Percentiles rank a stretch among this genome's conserved stretches.
Conservation (phyloP, 2,888 invertebrate species). For the Rotaria socialis region DNA sequence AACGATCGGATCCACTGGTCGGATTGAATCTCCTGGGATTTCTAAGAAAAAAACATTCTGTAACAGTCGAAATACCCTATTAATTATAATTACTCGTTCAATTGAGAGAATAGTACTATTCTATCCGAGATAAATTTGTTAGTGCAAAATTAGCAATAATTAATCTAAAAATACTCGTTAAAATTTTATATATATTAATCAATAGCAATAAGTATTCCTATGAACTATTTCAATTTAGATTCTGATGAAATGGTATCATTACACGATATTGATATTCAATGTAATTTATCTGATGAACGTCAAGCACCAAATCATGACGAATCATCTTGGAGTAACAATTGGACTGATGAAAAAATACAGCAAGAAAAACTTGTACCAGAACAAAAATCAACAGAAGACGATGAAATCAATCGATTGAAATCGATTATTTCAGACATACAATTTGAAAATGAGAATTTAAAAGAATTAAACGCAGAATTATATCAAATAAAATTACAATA, state of each 20-base stretch:
- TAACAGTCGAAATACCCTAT: no score
- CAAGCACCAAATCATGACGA: neutral
- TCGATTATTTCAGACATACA: neutral
- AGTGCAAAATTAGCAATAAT: no score
- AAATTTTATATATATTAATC: no score
- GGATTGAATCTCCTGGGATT: no score
- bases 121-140: no score
- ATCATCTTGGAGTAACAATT: neutral
- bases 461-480: neutral
- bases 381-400: neutral
- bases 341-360: neutral
- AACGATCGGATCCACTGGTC: no score
- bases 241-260: neutral
- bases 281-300: neutral
- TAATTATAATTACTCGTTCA: no score
- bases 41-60: no score
- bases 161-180: no score
- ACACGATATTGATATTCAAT: conserved; percentile 13
- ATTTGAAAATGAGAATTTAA: neutral
- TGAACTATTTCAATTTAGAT: neutral
- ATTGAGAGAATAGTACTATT: no score
- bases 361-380: neutral
- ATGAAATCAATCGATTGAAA: neutral
- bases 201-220: no score
- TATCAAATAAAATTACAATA: neutral